These are phyloP conservation scores for Epicampocera succincta DNA, from an alignment of 2,888 invertebrate species.

Conservation along the genomic window DNA sequence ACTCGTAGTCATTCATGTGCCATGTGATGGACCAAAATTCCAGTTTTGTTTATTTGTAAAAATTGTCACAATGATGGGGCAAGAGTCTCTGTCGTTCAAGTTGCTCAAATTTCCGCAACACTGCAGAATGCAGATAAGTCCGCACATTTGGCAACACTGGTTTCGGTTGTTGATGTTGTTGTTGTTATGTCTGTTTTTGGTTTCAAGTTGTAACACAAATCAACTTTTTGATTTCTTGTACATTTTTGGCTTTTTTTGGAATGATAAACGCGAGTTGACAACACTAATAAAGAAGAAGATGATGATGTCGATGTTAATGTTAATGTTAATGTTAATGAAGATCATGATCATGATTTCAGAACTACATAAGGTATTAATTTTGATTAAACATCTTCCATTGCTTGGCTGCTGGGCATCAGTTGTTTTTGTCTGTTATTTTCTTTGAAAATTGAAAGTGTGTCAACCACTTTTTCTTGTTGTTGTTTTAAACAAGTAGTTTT, in stretches of 20 bases:
- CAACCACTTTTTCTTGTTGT: slow-evolving; percentile 59
- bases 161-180: neutral
- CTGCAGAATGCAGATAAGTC: too few relatives aligned
- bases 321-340: slow-evolving; percentile 5
- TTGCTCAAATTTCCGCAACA: too few relatives aligned
- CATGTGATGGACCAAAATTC: too few relatives aligned
- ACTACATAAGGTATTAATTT: neutral
- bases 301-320: neutral
- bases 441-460: slow-evolving; percentile 67
- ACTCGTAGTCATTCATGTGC: too few relatives aligned
- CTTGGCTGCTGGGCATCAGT: too few relatives aligned
- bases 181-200: neutral
- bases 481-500: neutral
- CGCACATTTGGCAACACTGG: slow-evolving; percentile 19
- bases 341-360: slow-evolving; percentile 21
- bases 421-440: slow-evolving; percentile 33
- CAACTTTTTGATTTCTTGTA: slow-evolving; percentile 70
- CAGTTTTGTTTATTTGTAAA: too few relatives aligned
- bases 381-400: too few relatives aligned
- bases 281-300: neutral
- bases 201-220: slow-evolving; percentile 49
- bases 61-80: too few relatives aligned
- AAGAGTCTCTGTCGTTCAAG: too few relatives aligned
- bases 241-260: slow-evolving; percentile 64
- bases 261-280: neutral